Evolutionary conservation across 2,888 invertebrate genomes (phyloP).

Genomic region (Drosophila mayaguana): DNA sequence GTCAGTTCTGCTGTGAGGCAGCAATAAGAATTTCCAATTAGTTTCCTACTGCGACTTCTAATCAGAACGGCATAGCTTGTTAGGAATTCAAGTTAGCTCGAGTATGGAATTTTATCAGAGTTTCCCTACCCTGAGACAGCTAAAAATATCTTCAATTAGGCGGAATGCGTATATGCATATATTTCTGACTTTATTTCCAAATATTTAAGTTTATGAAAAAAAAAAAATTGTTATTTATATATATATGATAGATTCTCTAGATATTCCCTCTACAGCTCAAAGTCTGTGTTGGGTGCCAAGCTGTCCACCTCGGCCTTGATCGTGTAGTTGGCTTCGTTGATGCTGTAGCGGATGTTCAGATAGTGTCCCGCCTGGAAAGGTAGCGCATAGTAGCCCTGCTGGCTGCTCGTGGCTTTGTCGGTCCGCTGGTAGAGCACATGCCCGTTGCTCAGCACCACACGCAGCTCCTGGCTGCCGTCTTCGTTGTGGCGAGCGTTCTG

Average conservation of each 20-base stretch:
- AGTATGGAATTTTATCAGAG: not conserved
- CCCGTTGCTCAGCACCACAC: constrained; percentile 69
- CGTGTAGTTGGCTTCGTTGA: constrained; percentile 75
- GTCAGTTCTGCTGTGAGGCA: not conserved
- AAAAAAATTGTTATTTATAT: not conserved
- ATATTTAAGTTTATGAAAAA: not conserved
- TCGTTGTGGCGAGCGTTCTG: constrained; percentile 65
- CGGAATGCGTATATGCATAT: not conserved
- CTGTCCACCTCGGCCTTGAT: constrained; percentile 74
- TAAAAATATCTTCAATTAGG: not conserved
- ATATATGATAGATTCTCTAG: no score
- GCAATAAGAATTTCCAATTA: constrained; percentile 1
- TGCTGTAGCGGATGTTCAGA: constrained; percentile 70
- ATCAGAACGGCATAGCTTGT: not conserved
- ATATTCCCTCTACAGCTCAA: constrained; percentile 30
- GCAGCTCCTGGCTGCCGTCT: constrained; percentile 72
- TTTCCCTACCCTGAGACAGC: not conserved
- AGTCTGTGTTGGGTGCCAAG: constrained; percentile 57
- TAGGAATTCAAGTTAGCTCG: not conserved
- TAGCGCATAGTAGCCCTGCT: constrained; percentile 64
- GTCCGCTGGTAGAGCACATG: constrained; percentile 69
- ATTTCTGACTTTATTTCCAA: not conserved
- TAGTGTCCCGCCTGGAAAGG: constrained; percentile 60
- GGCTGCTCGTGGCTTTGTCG: constrained; percentile 37
- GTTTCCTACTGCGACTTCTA: not conserved